Conservation (phyloP, 2,797 vertebrate species). For the Fistularia commersonii region DNA sequence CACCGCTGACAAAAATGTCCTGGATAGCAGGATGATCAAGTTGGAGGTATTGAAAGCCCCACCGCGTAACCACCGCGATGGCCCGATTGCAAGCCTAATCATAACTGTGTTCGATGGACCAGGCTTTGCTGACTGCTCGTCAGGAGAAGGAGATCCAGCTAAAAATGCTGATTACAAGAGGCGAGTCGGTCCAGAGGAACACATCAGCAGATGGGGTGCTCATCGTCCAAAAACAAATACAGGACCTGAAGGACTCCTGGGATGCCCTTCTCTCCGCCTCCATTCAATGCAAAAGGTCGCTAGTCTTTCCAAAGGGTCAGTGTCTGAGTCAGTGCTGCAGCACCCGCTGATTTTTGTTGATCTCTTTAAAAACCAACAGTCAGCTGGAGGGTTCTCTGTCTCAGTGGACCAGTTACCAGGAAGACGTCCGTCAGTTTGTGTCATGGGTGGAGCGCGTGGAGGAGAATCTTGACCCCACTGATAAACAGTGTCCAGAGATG, state of each 20-base stretch:
- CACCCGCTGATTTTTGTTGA: not conserved
- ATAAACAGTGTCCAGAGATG: slow-evolving; percentile 85
- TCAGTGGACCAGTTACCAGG: slow-evolving; percentile 97
- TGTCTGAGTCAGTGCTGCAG: not conserved
- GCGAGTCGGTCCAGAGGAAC: slow-evolving; percentile 92
- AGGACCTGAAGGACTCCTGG: slow-evolving; percentile 90
- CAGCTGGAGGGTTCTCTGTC: slow-evolving; percentile 92
- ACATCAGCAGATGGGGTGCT: slow-evolving; percentile 88
- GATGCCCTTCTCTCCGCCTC: slow-evolving; percentile 85
- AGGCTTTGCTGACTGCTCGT: slow-evolving; percentile 82
- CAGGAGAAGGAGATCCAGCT: slow-evolving; percentile 98
- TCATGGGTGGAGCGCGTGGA: slow-evolving; percentile 88
- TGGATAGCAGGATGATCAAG: slow-evolving; percentile 93
- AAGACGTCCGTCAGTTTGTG: slow-evolving; percentile 89
- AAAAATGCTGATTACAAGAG: slow-evolving; percentile 90
- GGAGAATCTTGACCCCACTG: slow-evolving; percentile 78
- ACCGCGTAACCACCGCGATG: not conserved
- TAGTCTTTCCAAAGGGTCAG: not conserved
- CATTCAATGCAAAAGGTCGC: slow-evolving; percentile 94
- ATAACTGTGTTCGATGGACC: not conserved
- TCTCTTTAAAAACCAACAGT: slow-evolving; percentile 63
- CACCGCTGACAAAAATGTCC: slow-evolving; percentile 89
- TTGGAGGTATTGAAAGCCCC: slow-evolving; percentile 81
- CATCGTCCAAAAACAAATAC: slow-evolving; percentile 83
- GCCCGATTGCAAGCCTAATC: not conserved